Evolutionary conservation across 2,113 vertebrate species (phyloP).

Genomic region (Anolis carolinensis): DNA sequence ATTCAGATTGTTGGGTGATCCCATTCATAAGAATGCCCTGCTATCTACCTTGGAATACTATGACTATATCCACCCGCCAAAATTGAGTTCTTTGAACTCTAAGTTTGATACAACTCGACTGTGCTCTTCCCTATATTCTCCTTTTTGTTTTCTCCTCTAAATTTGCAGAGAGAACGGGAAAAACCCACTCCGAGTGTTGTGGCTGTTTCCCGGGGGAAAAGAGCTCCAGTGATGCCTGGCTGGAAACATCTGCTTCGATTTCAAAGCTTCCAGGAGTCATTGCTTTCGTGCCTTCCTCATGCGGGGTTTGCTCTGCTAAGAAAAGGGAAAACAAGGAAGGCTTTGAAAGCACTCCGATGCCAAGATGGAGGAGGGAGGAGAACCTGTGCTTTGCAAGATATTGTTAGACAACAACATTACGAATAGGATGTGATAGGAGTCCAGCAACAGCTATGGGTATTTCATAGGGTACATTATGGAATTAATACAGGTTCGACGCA

Average conservation of each 20-base stretch:
- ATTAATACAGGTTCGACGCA: background rate
- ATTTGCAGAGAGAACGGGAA: background rate
- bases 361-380: background rate
- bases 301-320: background rate
- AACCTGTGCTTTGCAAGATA: background rate
- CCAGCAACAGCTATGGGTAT: background rate
- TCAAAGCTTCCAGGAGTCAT: background rate
- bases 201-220: background rate
- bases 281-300: background rate
- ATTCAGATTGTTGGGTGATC: background rate
- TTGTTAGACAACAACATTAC: background rate
- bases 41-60: no score
- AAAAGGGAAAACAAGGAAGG: background rate
- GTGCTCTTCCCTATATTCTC: background rate
- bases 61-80: no score
- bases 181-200: background rate
- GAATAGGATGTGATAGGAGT: no score
- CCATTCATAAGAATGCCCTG: background rate
- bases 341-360: background rate
- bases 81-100: no score
- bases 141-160: background rate
- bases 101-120: background rate
- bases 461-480: no score
- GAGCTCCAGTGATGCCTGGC: background rate
- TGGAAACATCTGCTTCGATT: background rate